Evolutionary conservation across 2,888 invertebrate genomes (phyloP).

Genomic region (Aquatica leii): DNA sequence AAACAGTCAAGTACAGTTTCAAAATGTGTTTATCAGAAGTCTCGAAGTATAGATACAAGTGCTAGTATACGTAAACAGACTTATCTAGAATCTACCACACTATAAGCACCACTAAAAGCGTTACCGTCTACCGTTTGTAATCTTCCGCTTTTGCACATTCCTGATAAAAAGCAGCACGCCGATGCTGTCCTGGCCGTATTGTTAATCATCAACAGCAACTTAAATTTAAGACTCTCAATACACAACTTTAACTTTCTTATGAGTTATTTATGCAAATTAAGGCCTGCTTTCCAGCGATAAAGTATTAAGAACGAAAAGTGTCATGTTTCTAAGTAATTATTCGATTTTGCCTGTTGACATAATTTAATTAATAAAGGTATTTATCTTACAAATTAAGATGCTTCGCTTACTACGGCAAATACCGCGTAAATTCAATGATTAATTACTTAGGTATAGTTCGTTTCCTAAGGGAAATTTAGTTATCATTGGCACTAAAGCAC

Average conservation of each 20-base stretch:
- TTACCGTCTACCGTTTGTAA: too few species aligned
- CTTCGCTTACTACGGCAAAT: slow-evolving; percentile 59
- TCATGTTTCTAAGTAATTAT: slow-evolving; percentile 60
- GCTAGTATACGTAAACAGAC: too few species aligned
- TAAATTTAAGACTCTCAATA: slow-evolving; percentile 4
- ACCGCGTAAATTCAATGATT: slow-evolving; percentile 59
- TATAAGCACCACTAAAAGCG: too few species aligned
- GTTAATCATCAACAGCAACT: neutral
- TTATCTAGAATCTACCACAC: too few species aligned
- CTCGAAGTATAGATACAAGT: too few species aligned
- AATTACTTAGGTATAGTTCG: slow-evolving; percentile 54
- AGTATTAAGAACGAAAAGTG: slow-evolving; percentile 60
- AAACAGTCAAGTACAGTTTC: too few species aligned
- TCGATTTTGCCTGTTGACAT: slow-evolving; percentile 60
- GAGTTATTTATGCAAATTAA: slow-evolving; percentile 58
- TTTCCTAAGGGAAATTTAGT: slow-evolving; percentile 36
- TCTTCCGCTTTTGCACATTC: too few species aligned
- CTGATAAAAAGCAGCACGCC: too few species aligned
- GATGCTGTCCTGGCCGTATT: too few species aligned
- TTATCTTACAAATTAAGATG: slow-evolving; percentile 61
- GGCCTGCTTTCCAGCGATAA: slow-evolving; percentile 57
- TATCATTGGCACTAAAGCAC: slow-evolving; percentile 27
- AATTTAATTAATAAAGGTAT: slow-evolving; percentile 61
- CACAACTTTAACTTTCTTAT: slow-evolving; percentile 39
- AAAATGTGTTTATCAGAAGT: too few species aligned